These are phyloP conservation scores for Corydoras maculifer DNA, from an alignment of 2,113 vertebrate genomes.

Conservation along the genomic window DNA sequence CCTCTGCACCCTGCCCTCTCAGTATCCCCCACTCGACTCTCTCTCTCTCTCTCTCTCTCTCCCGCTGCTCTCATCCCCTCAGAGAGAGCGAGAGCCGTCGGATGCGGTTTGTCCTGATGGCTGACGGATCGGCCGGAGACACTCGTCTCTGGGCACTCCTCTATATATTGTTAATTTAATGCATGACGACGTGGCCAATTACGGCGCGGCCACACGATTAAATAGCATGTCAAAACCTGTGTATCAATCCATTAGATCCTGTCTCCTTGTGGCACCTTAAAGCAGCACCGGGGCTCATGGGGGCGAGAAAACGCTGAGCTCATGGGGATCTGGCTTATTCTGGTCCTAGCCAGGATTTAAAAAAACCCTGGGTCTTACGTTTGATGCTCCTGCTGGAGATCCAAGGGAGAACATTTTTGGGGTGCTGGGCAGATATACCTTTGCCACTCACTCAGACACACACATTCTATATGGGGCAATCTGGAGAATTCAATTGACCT, in stretches of 20 bases:
- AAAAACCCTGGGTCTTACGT: conserved; percentile 22
- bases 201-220: conserved; percentile 76
- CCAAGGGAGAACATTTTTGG: too few relatives aligned
- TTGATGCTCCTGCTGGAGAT: too few relatives aligned
- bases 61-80: conserved; percentile 46
- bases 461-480: too few relatives aligned
- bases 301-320: conserved; percentile 65
- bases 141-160: conserved; percentile 82
- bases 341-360: conserved; percentile 10
- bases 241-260: conserved; percentile 82
- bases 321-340: conserved; percentile 51
- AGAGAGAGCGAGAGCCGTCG: conserved; percentile 62
- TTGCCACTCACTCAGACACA: too few relatives aligned
- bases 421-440: too few relatives aligned
- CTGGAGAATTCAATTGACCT: too few relatives aligned
- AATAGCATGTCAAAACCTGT: conserved; percentile 90
- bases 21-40: conserved; percentile 40
- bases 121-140: conserved; percentile 81
- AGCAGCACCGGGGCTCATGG: conserved; percentile 52
- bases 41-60: conserved; percentile 37
- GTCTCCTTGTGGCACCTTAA: conserved; percentile 71
- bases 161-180: conserved; percentile 84
- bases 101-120: conserved; percentile 71
- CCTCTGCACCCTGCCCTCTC: not conserved
- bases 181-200: conserved; percentile 87